phyloP scores from a whole-genome alignment of 2,888 invertebrate species.

The Tachina grossa region DNA sequence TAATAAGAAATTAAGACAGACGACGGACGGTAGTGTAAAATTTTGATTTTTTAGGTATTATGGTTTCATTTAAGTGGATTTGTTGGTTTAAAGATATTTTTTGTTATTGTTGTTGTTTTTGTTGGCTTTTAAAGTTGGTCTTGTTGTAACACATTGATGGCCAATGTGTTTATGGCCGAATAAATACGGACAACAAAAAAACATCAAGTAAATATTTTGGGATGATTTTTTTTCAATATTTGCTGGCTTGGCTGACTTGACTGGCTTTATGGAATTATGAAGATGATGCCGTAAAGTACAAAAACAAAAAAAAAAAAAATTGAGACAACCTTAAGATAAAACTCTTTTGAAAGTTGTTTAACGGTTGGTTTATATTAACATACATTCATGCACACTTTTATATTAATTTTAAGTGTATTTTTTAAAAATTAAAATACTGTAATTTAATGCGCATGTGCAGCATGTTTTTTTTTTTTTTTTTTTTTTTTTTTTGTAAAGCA shows the following conservation, averaged over 20 bases:
- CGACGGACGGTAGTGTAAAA: slow-evolving; percentile 4
- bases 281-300: slow-evolving; percentile 55
- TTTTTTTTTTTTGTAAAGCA: background rate
- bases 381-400: background rate
- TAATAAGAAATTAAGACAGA: slow-evolving; percentile 48
- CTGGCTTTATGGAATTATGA: slow-evolving; percentile 45
- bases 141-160: slow-evolving; percentile 52
- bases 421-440: slow-evolving; percentile 8
- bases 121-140: slow-evolving; percentile 43
- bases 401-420: slow-evolving; percentile 17
- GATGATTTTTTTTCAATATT: slow-evolving; percentile 43
- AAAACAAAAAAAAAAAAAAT: slow-evolving; percentile 33
- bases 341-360: slow-evolving; percentile 54
- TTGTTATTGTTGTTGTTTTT: slow-evolving; percentile 22
- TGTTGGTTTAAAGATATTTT: slow-evolving; percentile 37
- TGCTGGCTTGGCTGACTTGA: slow-evolving; percentile 21
- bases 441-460: slow-evolving; percentile 58
- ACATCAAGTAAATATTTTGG: slow-evolving; percentile 42
- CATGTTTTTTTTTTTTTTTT: slow-evolving; percentile 4
- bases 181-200: slow-evolving; percentile 2
- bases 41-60: slow-evolving; percentile 24
- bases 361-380: slow-evolving; percentile 6
- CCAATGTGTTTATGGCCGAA: slow-evolving; percentile 55
- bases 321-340: slow-evolving; percentile 54
- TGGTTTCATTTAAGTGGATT: slow-evolving; percentile 54